Percentiles rank a stretch among this genome's conserved stretches.
These are phyloP conservation scores for Ctenoplectra terminalis DNA, from an alignment of 1,140 invertebrate species.

Conservation along the genomic window DNA sequence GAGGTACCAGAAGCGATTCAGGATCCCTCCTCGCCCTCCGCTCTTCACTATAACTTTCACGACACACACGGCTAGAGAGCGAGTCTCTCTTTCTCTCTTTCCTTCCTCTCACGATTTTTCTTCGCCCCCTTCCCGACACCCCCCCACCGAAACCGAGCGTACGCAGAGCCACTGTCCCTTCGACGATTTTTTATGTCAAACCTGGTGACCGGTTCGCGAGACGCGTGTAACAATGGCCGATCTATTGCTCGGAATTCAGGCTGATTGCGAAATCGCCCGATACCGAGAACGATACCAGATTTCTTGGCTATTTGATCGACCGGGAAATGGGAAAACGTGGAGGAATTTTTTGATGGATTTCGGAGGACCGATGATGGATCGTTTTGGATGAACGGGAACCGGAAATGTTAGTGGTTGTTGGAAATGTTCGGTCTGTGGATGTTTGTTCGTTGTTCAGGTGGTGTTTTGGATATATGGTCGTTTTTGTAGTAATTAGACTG, in stretches of 20 bases:
- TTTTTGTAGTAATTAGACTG: too few species aligned
- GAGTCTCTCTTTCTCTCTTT: conserved; percentile 24
- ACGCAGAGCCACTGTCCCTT: conserved; percentile 22
- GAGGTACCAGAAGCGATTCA: conserved; percentile 64
- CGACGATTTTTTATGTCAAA: conserved; percentile 37
- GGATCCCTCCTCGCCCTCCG: conserved; percentile 31
- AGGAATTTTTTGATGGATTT: too few species aligned
- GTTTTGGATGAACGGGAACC: too few species aligned
- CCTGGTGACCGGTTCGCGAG: not conserved
- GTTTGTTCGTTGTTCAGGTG: too few species aligned
- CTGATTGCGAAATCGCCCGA: not conserved
- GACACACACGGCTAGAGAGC: conserved; percentile 55
- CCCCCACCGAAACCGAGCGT: not conserved
- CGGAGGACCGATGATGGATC: too few species aligned
- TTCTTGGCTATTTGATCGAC: not conserved
- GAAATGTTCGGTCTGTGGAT: too few species aligned
- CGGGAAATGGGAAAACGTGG: too few species aligned
- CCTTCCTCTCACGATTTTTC: conserved; percentile 17
- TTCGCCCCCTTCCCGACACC: not conserved
- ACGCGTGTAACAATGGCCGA: conserved; percentile 23
- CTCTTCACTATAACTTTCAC: conserved; percentile 60
- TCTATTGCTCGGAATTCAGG: conserved; percentile 17
- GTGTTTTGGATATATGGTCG: too few species aligned
- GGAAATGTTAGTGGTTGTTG: too few species aligned
- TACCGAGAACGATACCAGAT: not conserved